Evolutionary conservation across 2,797 vertebrate genomes (phyloP).

Genomic region (Falco peregrinus): DNA sequence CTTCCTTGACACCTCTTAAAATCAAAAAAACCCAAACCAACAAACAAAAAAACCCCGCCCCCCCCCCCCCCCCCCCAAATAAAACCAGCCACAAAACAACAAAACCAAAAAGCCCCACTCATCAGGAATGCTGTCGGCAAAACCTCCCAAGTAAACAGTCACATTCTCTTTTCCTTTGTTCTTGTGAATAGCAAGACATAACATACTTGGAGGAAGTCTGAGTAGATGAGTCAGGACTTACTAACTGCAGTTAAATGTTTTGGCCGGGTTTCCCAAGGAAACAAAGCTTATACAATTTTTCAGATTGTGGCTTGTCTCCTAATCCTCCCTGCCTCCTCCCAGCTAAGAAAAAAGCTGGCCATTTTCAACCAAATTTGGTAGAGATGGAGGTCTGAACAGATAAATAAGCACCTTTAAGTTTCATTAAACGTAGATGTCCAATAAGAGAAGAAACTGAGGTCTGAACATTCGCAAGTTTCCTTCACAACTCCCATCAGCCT

Average conservation of each 20-base stretch:
- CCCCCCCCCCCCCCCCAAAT: too few species aligned
- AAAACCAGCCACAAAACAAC: not conserved
- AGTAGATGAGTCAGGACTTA: conserved; percentile 51
- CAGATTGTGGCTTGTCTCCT: conserved; percentile 39
- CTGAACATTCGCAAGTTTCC: not conserved
- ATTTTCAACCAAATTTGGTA: not conserved
- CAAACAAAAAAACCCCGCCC: not conserved
- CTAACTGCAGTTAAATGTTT: conserved; percentile 53
- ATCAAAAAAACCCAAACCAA: not conserved
- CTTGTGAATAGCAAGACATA: conserved; percentile 15
- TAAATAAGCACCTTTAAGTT: not conserved
- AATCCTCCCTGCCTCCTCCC: not conserved
- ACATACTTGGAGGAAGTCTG: conserved; percentile 28
- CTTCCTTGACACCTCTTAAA: not conserved
- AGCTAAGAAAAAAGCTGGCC: not conserved
- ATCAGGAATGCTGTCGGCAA: not conserved
- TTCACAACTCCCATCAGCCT: not conserved
- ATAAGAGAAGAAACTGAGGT: not conserved
- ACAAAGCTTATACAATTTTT: conserved; percentile 45
- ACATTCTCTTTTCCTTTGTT: conserved; percentile 7
- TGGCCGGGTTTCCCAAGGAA: conserved; percentile 51
- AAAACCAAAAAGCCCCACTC: not conserved
- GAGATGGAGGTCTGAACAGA: not conserved
- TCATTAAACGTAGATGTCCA: not conserved
- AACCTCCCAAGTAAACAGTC: conserved; percentile 6